These are phyloP conservation scores for Centroberyx gerrardi DNA, from an alignment of 2,797 vertebrate genomes.

Conservation along the genomic window DNA sequence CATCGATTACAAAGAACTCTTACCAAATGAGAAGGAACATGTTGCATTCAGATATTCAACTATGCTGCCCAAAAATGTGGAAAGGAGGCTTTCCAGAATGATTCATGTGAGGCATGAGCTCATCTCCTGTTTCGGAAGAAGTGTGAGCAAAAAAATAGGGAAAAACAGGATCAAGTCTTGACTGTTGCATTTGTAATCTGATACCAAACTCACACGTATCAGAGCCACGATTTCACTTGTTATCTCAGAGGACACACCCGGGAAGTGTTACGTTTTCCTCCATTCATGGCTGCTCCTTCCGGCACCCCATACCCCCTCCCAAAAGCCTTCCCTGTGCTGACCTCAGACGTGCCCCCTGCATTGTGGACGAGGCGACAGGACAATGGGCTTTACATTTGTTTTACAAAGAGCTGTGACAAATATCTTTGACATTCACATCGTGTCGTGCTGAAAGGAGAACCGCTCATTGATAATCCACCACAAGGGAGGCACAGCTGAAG, in stretches of 20 bases:
- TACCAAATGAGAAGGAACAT: too few relatives aligned
- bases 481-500: background rate
- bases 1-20: too few relatives aligned
- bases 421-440: slow-evolving; percentile 19
- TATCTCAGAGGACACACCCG: background rate
- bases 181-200: background rate
- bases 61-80: too few relatives aligned
- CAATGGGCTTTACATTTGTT: background rate
- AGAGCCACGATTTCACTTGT: too few relatives aligned
- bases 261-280: background rate
- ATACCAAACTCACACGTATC: too few relatives aligned
- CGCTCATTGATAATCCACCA: background rate
- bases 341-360: slow-evolving; percentile 1
- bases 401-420: slow-evolving; percentile 7
- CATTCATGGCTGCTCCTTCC: background rate
- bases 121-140: too few relatives aligned
- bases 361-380: background rate
- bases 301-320: too few relatives aligned
- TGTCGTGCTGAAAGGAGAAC: slow-evolving; percentile 13
- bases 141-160: too few relatives aligned
- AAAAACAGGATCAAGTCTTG: too few relatives aligned
- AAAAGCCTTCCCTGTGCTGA: background rate
- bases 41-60: too few relatives aligned
- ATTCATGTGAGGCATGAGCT: too few relatives aligned
- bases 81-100: too few relatives aligned